These are phyloP conservation scores for Ochropleura leucogaster DNA, from an alignment of 2,888 invertebrate genomes.

Conservation along the genomic window DNA sequence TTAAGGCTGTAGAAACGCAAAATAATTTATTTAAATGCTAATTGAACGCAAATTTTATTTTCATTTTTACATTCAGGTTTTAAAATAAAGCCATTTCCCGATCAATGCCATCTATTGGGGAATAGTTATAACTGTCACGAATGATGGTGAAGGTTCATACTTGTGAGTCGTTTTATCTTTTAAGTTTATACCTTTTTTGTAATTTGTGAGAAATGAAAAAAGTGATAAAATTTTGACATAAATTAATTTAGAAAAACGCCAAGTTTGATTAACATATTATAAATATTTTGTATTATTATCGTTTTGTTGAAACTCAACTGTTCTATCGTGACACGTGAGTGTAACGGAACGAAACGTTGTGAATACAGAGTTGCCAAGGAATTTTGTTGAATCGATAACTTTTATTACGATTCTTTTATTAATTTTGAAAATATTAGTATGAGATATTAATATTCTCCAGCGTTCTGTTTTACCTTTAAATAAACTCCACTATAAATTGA, in stretches of 20 bases:
- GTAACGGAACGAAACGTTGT: conserved; percentile 24
- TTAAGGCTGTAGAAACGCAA: background rate
- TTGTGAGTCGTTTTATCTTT: conserved; percentile 12
- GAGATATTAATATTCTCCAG: background rate
- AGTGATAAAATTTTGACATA: background rate
- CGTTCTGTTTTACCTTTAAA: too few species aligned
- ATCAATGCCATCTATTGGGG: conserved; percentile 38
- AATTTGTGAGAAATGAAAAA: background rate
- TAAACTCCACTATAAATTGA: background rate
- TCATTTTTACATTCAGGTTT: background rate
- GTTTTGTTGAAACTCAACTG: background rate
- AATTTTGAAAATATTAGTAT: background rate
- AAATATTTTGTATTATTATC: too few species aligned
- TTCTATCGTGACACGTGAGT: background rate
- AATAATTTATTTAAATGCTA: background rate
- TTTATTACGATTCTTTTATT: background rate
- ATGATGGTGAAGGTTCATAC: background rate
- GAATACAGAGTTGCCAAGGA: conserved; percentile 33
- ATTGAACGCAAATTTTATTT: background rate
- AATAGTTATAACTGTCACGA: conserved; percentile 29
- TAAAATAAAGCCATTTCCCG: background rate
- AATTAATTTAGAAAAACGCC: accelerated
- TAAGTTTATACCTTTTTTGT: background rate
- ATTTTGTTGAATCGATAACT: conserved; percentile 44
- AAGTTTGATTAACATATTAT: background rate